These are phyloP conservation scores for Crocuta crocuta DNA, from an alignment of 2,113 vertebrate species.

Conservation along the genomic window DNA sequence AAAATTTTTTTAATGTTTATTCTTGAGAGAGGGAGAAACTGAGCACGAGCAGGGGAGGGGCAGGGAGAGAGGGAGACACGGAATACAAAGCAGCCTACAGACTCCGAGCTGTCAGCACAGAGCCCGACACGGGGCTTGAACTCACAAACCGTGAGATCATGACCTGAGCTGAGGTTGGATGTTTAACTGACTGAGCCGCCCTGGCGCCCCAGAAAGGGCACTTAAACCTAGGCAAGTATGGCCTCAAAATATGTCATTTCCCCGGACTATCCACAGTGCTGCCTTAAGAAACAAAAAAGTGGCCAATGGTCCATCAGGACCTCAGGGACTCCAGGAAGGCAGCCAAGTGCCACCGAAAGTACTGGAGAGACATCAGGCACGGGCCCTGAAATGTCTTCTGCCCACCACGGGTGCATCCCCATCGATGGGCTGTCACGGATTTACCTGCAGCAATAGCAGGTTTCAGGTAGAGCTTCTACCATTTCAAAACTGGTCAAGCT, in stretches of 20 bases:
- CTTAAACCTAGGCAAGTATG: neutral
- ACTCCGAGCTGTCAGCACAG: too few species aligned
- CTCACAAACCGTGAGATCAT: too few species aligned
- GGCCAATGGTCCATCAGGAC: neutral
- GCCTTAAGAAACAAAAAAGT: neutral
- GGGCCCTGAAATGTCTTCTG: neutral
- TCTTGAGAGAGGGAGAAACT: too few species aligned
- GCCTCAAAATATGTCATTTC: neutral
- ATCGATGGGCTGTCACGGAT: neutral
- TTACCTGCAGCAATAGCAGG: neutral
- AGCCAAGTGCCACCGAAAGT: neutral
- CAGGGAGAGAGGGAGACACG: too few species aligned
- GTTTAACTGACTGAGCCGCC: too few species aligned
- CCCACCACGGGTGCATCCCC: fast-evolving
- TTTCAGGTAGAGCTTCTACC: neutral
- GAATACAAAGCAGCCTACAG: too few species aligned
- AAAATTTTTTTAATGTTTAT: too few species aligned
- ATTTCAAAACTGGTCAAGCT: neutral
- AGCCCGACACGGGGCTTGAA: too few species aligned
- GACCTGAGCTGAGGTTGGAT: too few species aligned
- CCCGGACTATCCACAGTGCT: neutral
- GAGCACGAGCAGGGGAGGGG: too few species aligned
- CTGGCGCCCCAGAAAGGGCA: neutral
- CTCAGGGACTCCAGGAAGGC: neutral
- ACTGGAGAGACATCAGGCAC: neutral